A percentile compares a stretch with the other conserved stretches of the same genome.
These are phyloP conservation scores for Cryptophagus acutangulus DNA, from an alignment of 2,888 invertebrate species.

Conservation along the genomic window DNA sequence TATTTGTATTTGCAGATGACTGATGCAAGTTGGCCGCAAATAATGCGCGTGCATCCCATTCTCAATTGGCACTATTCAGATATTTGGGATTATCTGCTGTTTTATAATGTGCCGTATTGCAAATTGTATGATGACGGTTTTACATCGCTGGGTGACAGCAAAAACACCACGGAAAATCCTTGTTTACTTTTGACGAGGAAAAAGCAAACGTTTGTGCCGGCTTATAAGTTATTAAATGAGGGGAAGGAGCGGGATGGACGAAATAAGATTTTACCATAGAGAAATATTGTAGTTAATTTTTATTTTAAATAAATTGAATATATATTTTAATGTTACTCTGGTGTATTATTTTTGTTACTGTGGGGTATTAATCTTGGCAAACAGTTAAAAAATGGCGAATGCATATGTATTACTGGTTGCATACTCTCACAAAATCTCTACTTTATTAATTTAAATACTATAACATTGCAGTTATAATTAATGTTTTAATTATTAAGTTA, in stretches of 20 bases:
- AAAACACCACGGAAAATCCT: conserved; percentile 78
- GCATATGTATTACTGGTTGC: too few species aligned
- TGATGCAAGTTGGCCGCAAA: conserved; percentile 84
- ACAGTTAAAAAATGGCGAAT: too few species aligned
- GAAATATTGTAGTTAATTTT: too few species aligned
- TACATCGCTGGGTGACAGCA: conserved; percentile 80
- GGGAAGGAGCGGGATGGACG: conserved; percentile 60
- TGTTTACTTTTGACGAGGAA: conserved; percentile 54
- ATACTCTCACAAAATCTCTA: too few species aligned
- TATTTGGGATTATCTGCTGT: conserved; percentile 84
- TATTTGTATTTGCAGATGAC: conserved; percentile 58
- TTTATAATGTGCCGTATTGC: conserved; percentile 82
- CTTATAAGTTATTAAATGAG: conserved; percentile 63
- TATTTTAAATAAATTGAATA: too few species aligned
- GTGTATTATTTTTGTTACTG: too few species aligned
- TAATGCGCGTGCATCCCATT: conserved; percentile 84
- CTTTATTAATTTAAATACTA: too few species aligned
- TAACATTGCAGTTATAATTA: too few species aligned
- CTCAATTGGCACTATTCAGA: conserved; percentile 89
- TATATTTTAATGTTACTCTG: too few species aligned
- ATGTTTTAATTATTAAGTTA: too few species aligned
- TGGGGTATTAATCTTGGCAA: too few species aligned
- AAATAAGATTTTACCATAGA: too few species aligned
- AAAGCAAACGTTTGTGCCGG: conserved; percentile 60
- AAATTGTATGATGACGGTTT: conserved; percentile 86